Evolutionary conservation across 2,797 vertebrate species (phyloP).

Genomic region (Octomys mimax): DNA sequence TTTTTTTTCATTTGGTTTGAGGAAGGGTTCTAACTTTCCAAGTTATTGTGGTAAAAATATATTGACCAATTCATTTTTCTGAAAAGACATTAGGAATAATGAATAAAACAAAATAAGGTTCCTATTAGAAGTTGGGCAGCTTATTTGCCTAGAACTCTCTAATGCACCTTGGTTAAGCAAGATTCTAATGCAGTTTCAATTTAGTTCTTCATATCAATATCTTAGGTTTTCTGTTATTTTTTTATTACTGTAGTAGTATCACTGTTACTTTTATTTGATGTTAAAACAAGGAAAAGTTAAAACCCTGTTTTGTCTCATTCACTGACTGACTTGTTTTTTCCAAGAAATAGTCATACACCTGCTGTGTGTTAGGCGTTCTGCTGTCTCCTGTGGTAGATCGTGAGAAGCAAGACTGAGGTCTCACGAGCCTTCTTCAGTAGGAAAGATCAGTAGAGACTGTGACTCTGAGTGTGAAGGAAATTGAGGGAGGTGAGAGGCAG

Average conservation of each 20-base stretch:
- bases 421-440: background rate
- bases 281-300: constrained; percentile 22
- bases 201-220: background rate
- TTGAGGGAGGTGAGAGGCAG: background rate
- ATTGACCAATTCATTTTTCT: constrained; percentile 32
- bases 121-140: constrained; percentile 17
- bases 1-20: constrained; percentile 42
- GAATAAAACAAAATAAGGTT: constrained; percentile 28
- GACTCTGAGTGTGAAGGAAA: background rate
- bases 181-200: background rate
- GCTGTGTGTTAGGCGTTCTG: background rate
- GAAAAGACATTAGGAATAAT: background rate
- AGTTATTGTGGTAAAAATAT: background rate
- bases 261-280: background rate
- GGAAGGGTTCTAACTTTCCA: background rate
- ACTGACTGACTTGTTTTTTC: constrained; percentile 35
- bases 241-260: background rate
- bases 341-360: background rate
- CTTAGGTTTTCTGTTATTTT: constrained; percentile 29
- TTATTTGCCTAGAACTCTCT: constrained; percentile 7
- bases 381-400: background rate
- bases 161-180: background rate
- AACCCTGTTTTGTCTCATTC: background rate
- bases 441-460: background rate
- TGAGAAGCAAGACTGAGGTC: background rate